Conservation (phyloP, 2,797 vertebrate genomes). For the Oreochromis grahami region DNA sequence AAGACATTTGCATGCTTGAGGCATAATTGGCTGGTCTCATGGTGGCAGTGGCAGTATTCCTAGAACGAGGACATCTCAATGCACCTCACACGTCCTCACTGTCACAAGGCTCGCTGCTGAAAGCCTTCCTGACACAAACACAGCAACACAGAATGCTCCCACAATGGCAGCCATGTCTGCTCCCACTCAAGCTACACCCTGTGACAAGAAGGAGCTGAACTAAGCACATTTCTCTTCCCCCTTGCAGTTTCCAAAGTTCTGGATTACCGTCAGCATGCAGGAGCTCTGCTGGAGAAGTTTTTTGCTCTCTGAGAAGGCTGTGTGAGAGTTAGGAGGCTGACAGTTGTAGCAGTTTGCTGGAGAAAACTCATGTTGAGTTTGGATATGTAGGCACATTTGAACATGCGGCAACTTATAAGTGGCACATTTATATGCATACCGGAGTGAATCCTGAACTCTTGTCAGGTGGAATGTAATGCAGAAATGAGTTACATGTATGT, state of each 20-base stretch:
- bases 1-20: conserved; percentile 81
- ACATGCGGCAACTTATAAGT: conserved; percentile 53
- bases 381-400: conserved; percentile 56
- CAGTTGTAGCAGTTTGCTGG: conserved; percentile 63
- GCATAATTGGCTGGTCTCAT: conserved; percentile 84
- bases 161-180: conserved; percentile 88
- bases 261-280: conserved; percentile 74
- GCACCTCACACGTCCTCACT: conserved; percentile 88
- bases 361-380: conserved; percentile 63
- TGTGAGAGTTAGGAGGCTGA: conserved; percentile 62
- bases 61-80: conserved; percentile 95
- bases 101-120: conserved; percentile 88
- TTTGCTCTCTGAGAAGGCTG: conserved; percentile 56
- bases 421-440: conserved; percentile 50
- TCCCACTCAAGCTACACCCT: conserved; percentile 83
- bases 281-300: conserved; percentile 72
- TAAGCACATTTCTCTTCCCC: conserved; percentile 78
- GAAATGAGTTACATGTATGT: conserved; percentile 9
- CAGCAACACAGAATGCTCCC: conserved; percentile 85
- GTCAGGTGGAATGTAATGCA: conserved; percentile 24
- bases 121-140: conserved; percentile 93
- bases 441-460: conserved; percentile 45
- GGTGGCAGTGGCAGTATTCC: conserved; percentile 83
- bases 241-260: conserved; percentile 76
- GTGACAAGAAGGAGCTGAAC: conserved; percentile 83